Evolutionary conservation across 1,140 invertebrate genomes (phyloP), one percentile per base, ranked within the genome.

Genomic region (Mizuhopecten yessoensis): DNA sequence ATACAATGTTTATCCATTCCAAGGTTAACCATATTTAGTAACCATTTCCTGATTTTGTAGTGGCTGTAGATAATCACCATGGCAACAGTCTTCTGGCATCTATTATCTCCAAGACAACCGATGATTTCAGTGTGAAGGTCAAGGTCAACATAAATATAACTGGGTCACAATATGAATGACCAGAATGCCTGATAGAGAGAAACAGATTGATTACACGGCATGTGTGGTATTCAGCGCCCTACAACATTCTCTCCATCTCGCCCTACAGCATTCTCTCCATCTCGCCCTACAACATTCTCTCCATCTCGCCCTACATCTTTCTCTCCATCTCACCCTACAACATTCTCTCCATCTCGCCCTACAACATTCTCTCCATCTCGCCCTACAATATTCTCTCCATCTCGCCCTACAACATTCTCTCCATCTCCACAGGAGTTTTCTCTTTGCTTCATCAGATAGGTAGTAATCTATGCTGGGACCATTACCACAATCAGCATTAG

Each of bases 131-230:
- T 86, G 89, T 90, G 89, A 90, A 90, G 86, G 34, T 90, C 86
- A 90, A 90, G 86, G 34, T 90, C 86, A 87, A 45, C 42, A 39
- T 75, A 89, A 34, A 86, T 86, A 34, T 87, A 34, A 39, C 34
- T 34, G 86, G 75, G 86, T 86, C 42, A 86, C 86, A 90, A 90
- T 90, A 87, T 34, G 42, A 90, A 57, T 90, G 89, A 45, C 89
- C 87, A 39, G 87, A 90, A 87, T 90, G 87, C 91, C 91, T 92
- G 91, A 89, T 49, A 87, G 93, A 94, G 91, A 94, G 92, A 94
- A 94, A 91, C 57, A 94, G 93, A 94, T 87, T 88, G 49, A 95
- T 93, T 93, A 94, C 91, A 93, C 91, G 88, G 92, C 93, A 94
- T 94, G 94, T 94, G 93, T 94, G 93, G 89, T 39, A 94, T 33